phyloP scores from a whole-genome alignment of 2,113 vertebrate species.

The Xenopus tropicalis region DNA sequence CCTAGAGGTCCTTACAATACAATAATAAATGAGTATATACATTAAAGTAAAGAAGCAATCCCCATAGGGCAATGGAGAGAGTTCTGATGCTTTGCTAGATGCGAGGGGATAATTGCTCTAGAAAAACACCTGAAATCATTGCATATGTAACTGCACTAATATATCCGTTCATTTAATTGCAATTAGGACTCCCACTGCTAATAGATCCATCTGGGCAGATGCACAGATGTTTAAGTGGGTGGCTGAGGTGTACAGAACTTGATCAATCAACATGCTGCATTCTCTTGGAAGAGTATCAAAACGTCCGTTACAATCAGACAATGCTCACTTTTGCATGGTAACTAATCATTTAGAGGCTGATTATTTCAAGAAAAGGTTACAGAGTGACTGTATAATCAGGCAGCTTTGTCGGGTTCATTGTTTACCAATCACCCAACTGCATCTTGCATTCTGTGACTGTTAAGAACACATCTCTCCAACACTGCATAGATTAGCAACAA shows the following conservation, averaged over 20 bases:
- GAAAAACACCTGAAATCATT: too few relatives aligned
- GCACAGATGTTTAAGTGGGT: too few relatives aligned
- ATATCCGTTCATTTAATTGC: too few relatives aligned
- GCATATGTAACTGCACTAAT: too few relatives aligned
- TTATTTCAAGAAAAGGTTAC: conserved; percentile 25
- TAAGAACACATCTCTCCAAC: conserved; percentile 1
- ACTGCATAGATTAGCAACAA: neutral
- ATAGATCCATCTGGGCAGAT: too few relatives aligned
- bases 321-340: conserved; percentile 23
- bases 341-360: conserved; percentile 7
- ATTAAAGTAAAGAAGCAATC: too few relatives aligned
- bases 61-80: too few relatives aligned
- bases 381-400: conserved; percentile 6
- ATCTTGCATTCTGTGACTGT: conserved; percentile 2
- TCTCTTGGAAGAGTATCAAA: neutral
- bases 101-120: too few relatives aligned
- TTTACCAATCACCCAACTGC: conserved; percentile 8
- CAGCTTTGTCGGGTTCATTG: conserved; percentile 16
- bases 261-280: neutral
- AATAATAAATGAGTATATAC: too few relatives aligned
- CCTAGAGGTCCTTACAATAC: too few relatives aligned
- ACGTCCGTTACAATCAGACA: conserved; percentile 15
- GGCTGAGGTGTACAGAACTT: neutral
- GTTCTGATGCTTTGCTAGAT: too few relatives aligned
- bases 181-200: too few relatives aligned